Percentiles rank a stretch among this genome's conserved stretches.
Conservation (phyloP, 2,888 invertebrate species). For the Mycalesis mineus region DNA sequence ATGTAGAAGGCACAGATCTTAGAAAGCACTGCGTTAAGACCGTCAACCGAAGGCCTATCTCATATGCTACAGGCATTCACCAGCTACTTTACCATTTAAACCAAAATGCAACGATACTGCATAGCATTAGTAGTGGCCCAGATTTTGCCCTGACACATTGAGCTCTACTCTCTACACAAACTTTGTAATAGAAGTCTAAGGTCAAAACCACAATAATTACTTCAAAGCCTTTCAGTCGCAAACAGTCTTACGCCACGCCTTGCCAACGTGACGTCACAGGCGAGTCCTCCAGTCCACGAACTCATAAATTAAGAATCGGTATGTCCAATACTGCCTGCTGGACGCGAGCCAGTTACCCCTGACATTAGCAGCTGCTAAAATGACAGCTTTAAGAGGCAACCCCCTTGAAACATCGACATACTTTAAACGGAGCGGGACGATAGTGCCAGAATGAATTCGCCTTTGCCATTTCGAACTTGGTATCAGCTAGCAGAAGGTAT, state of each 20-base stretch:
- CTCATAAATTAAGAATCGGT: slow-evolving; percentile 33
- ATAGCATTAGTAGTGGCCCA: too few relatives aligned
- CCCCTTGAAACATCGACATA: slow-evolving; percentile 28
- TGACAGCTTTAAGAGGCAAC: slow-evolving; percentile 42
- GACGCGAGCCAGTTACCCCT: slow-evolving; percentile 46
- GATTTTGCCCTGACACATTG: too few relatives aligned
- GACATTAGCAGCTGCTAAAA: slow-evolving; percentile 39
- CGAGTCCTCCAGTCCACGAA: slow-evolving; percentile 12
- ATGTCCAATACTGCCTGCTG: slow-evolving; percentile 33
- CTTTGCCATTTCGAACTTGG: slow-evolving; percentile 4
- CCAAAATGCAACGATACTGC: too few relatives aligned
- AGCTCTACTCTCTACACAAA: too few relatives aligned
- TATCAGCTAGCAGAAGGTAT: background rate
- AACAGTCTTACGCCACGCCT: slow-evolving; percentile 16
- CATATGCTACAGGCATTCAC: too few relatives aligned
- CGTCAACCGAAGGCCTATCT: too few relatives aligned
- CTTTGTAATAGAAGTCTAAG: too few relatives aligned
- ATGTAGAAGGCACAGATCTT: too few relatives aligned
- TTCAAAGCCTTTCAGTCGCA: slow-evolving; percentile 18
- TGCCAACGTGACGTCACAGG: slow-evolving; percentile 21
- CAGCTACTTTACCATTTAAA: too few relatives aligned
- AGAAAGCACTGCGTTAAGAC: too few relatives aligned
- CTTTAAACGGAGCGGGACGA: slow-evolving; percentile 18
- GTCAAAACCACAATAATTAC: background rate
- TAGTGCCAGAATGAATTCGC: slow-evolving; percentile 5